Percentiles rank a stretch among this genome's conserved stretches.
Evolutionary conservation across 2,113 vertebrate genomes (phyloP).

Genomic region (Bos javanicus): DNA sequence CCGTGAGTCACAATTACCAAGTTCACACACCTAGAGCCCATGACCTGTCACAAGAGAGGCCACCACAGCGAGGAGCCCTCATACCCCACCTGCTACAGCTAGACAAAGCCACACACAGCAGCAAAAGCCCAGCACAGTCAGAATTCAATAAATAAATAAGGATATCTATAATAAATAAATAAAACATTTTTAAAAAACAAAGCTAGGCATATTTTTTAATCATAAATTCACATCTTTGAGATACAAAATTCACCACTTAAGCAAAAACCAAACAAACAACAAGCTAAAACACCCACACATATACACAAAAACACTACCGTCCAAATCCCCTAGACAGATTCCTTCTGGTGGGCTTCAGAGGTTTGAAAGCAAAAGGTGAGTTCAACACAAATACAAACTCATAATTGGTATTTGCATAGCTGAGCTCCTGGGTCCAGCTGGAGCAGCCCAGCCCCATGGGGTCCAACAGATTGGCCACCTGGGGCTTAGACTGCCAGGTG

Average conservation of each 20-base stretch:
- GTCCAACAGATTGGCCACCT: background rate
- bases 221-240: background rate
- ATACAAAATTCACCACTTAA: background rate
- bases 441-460: background rate
- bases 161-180: background rate
- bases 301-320: background rate
- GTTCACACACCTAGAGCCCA: background rate
- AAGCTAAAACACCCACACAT: background rate
- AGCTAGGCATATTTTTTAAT: background rate
- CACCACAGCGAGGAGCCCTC: background rate
- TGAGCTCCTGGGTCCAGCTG: background rate
- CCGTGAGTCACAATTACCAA: background rate
- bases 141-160: background rate
- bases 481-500: background rate
- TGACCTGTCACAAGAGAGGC: background rate
- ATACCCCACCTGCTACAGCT: background rate
- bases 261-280: background rate
- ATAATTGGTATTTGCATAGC: slow-evolving; percentile 17
- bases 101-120: background rate
- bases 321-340: background rate
- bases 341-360: background rate
- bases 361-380: background rate
- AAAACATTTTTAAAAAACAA: background rate
- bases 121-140: background rate
- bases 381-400: background rate